These are phyloP conservation scores for Rhinoderma darwinii DNA, from an alignment of 2,113 vertebrate species.

Conservation along the genomic window DNA sequence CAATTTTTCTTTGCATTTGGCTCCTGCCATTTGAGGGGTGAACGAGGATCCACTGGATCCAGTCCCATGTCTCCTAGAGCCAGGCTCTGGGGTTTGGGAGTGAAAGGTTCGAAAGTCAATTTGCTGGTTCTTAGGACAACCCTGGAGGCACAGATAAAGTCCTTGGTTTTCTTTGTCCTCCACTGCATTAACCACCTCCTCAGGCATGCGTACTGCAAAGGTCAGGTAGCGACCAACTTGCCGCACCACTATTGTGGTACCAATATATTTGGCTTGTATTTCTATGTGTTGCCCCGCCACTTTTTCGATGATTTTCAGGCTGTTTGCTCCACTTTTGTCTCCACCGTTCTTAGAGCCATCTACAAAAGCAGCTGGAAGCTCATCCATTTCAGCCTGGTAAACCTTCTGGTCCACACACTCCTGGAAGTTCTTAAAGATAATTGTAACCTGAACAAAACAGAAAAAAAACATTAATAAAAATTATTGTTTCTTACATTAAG, in stretches of 20 bases:
- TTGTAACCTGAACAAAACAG: slow-evolving; percentile 83
- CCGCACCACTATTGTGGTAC: slow-evolving; percentile 94
- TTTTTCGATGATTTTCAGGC: slow-evolving; percentile 90
- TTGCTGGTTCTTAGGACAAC: slow-evolving; percentile 90
- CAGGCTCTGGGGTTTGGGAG: slow-evolving; percentile 70
- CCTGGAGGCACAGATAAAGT: slow-evolving; percentile 93
- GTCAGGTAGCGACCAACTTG: slow-evolving; percentile 96
- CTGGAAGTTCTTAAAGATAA: slow-evolving; percentile 98
- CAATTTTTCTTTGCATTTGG: slow-evolving; percentile 92
- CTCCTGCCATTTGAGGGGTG: slow-evolving; percentile 82
- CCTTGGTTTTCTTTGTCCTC: slow-evolving; percentile 92
- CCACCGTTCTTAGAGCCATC: slow-evolving; percentile 95
- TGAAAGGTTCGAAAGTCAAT: slow-evolving; percentile 86
- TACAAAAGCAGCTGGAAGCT: slow-evolving; percentile 89
- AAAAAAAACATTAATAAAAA: background rate
- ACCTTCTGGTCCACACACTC: slow-evolving; percentile 96
- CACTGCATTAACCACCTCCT: slow-evolving; percentile 89
- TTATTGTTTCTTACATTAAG: background rate
- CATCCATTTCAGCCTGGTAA: slow-evolving; percentile 93
- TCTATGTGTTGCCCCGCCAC: slow-evolving; percentile 92
- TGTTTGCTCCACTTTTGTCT: slow-evolving; percentile 87
- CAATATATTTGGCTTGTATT: slow-evolving; percentile 95
- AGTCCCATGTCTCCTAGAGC: slow-evolving; percentile 60
- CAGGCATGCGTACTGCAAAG: slow-evolving; percentile 93
- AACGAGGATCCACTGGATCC: slow-evolving; percentile 71